Evolutionary conservation across 2,113 vertebrate genomes (phyloP), one percentile per base, ranked within the genome.

Genomic region (Mastomys coucha): DNA sequence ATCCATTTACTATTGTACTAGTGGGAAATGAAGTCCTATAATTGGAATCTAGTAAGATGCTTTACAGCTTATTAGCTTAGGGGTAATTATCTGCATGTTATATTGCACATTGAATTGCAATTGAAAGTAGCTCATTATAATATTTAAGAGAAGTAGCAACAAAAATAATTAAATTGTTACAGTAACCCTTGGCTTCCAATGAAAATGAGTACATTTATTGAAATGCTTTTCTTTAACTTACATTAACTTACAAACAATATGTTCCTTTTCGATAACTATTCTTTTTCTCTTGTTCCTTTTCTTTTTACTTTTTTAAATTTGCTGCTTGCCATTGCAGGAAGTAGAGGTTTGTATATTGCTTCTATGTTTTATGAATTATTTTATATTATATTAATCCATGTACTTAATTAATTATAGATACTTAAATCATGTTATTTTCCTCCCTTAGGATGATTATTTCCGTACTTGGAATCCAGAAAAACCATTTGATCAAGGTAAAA

Each of bases 401-500:
- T 60, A 67, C 93, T 28, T 63, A 88, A 69, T 92, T 96, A 67
- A 39, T 96, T 70, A 86, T 1, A 0, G 90, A 93, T 93, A 97
- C 98, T 98, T 96, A 98, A 97, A 89, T 56, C 49, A 75, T 51
- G 60, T 95, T 98, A 67, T 99, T 98, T 91, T 86, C 51, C 91
- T 63, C 89, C 42, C 92, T 63, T 98, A 99, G 99, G 99, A 99
- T 98, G 99, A 99, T 98, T 99, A 99, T 98, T 99, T 99, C 96
- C 99, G 99, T 95, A 99, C 99, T 28, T 99, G 99, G 99, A 99
- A 98, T 98, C 99, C 99, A 69, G 98, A 98, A 95, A 99, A 99
- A 98, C 98, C 99, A 31, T 99, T 99, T 95, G 99, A 99, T 98
- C 99, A 99, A 99, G 99, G 99, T 99, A 99, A 98, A 98, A 97